Percentiles rank a stretch among this genome's conserved stretches.
phyloP scores from a whole-genome alignment of 2,113 vertebrate genomes.

The Perca fluviatilis region DNA sequence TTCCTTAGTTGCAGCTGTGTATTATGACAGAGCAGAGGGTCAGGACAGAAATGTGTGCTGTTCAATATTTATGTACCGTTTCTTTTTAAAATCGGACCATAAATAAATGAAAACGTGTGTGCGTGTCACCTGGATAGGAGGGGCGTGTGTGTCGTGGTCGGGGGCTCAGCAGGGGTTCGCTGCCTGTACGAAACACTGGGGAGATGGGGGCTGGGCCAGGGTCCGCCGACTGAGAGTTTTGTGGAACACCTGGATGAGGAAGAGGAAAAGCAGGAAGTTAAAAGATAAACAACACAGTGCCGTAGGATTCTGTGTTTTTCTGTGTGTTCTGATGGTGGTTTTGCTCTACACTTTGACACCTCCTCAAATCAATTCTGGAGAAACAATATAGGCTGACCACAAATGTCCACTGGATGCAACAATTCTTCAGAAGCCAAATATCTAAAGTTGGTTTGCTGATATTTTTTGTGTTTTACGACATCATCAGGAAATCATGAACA shows the following conservation, averaged over 20 bases:
- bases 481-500: not conserved
- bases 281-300: not conserved
- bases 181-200: conserved; percentile 87
- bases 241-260: conserved; percentile 67
- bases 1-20: not conserved
- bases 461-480: not conserved
- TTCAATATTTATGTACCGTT: not conserved
- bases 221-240: conserved; percentile 50
- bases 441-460: not conserved
- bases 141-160: conserved; percentile 61
- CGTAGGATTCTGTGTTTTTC: not conserved
- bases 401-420: not conserved
- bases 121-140: conserved; percentile 49
- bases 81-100: not conserved
- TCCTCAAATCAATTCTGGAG: not conserved
- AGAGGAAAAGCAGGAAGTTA: not conserved
- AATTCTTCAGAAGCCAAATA: not conserved
- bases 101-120: not conserved
- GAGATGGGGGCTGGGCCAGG: conserved; percentile 70
- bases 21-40: not conserved
- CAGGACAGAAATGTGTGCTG: not conserved
- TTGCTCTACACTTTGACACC: not conserved
- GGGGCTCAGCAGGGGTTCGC: conserved; percentile 86
- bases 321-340: not conserved
- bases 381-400: not conserved